Conservation (phyloP, 92 coral and sea anemone genomes). For the Pocillopora grandis region DNA sequence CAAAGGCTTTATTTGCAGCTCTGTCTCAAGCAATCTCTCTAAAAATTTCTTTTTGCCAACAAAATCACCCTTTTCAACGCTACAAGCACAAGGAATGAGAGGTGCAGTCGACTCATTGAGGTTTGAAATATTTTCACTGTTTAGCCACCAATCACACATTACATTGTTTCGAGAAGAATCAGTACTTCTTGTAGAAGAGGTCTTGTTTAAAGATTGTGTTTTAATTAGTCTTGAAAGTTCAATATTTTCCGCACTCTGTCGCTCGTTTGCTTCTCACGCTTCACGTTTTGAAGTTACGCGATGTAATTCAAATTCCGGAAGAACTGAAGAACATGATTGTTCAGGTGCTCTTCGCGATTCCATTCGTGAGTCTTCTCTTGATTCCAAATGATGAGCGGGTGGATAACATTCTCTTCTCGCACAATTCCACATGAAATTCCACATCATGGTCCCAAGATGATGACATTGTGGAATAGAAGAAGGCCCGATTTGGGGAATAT, state of each 20-base stretch:
- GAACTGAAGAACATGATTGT: background rate
- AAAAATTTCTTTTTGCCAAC: background rate
- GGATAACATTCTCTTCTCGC: background rate
- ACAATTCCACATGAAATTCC: slow-evolving; percentile 15
- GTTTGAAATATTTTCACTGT: background rate
- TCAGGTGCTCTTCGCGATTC: background rate
- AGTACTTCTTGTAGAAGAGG: background rate
- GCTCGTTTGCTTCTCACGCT: background rate
- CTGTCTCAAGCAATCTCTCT: background rate
- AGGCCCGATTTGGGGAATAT: no score
- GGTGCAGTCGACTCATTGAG: background rate
- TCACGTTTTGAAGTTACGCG: background rate
- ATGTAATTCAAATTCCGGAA: background rate
- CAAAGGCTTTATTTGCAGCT: background rate
- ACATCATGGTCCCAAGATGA: slow-evolving; percentile 14
- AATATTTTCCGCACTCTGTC: background rate
- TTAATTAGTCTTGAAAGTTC: background rate
- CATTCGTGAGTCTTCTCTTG: background rate
- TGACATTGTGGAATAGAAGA: background rate
- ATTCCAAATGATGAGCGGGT: background rate
- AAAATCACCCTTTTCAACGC: background rate
- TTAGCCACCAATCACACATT: background rate
- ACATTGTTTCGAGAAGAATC: background rate
- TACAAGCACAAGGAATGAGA: background rate
- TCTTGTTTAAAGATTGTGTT: background rate